These are phyloP conservation scores for Glaucopsyche alexis DNA, from an alignment of 2,888 invertebrate genomes.

Conservation along the genomic window DNA sequence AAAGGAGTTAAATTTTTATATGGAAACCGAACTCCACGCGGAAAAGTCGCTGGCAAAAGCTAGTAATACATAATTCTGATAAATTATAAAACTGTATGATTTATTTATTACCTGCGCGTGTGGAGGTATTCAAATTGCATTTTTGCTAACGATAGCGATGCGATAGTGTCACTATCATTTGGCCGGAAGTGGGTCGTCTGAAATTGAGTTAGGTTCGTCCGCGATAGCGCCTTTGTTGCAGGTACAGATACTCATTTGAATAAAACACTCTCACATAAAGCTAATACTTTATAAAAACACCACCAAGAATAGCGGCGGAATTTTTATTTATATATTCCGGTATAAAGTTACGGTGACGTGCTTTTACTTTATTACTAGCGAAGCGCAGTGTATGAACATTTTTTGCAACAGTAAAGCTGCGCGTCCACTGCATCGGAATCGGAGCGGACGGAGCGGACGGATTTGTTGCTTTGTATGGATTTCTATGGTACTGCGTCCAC, in stretches of 20 bases:
- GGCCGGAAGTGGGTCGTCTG: slow-evolving; percentile 20
- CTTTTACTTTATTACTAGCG: slow-evolving; percentile 10
- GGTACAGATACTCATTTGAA: slow-evolving; percentile 27
- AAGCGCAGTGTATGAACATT: not conserved
- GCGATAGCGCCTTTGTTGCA: slow-evolving; percentile 25
- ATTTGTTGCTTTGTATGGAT: no score
- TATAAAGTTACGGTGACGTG: not conserved
- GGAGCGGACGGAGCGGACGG: no score
- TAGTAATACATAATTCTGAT: not conserved
- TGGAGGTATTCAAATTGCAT: not conserved
- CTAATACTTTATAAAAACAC: slow-evolving; percentile 28
- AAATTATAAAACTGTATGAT: not conserved
- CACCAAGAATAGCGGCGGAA: slow-evolving; percentile 1
- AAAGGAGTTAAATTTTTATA: no score
- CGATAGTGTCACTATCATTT: slow-evolving; percentile 28
- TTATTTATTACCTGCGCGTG: slow-evolving; percentile 23
- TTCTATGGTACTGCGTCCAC: no score
- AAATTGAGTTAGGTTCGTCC: slow-evolving; percentile 19
- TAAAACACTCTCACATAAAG: slow-evolving; percentile 27
- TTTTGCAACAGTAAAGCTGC: no score
- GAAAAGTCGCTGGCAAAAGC: no score
- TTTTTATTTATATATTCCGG: slow-evolving; percentile 22
- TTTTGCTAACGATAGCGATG: slow-evolving; percentile 9
- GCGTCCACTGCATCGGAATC: no score
- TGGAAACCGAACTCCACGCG: no score